phyloP scores from a whole-genome alignment of 2,113 vertebrate genomes.

The Bubo blakistoni region DNA sequence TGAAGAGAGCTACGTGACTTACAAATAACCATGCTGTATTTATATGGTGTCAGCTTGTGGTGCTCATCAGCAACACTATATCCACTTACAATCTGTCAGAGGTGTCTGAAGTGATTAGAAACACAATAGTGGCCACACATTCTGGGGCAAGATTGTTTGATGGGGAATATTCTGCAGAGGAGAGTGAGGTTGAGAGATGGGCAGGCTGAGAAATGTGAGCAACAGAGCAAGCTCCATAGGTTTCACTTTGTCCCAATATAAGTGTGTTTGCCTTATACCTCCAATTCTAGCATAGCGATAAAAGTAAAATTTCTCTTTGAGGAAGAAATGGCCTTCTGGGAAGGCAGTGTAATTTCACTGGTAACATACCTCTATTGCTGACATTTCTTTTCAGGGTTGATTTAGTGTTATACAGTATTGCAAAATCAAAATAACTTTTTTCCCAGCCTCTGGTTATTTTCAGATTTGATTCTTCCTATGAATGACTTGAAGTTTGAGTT shows the following conservation, averaged over 20 bases:
- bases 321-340: background rate
- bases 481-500: background rate
- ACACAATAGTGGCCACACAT: fast-evolving
- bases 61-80: background rate
- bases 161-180: background rate
- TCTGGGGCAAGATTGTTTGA: background rate
- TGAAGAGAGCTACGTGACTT: background rate
- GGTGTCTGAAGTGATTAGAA: background rate
- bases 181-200: background rate
- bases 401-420: background rate
- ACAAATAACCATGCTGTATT: background rate
- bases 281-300: fast-evolving
- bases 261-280: background rate
- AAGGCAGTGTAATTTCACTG: background rate
- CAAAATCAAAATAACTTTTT: background rate
- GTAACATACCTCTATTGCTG: background rate
- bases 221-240: background rate
- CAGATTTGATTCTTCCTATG: background rate
- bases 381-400: background rate
- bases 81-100: background rate
- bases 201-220: background rate
- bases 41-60: background rate
- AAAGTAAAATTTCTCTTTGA: background rate
- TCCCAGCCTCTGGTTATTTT: background rate
- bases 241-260: background rate